Conservation (phyloP, 1,140 invertebrate species). For the Cecropterus lyciades region DNA sequence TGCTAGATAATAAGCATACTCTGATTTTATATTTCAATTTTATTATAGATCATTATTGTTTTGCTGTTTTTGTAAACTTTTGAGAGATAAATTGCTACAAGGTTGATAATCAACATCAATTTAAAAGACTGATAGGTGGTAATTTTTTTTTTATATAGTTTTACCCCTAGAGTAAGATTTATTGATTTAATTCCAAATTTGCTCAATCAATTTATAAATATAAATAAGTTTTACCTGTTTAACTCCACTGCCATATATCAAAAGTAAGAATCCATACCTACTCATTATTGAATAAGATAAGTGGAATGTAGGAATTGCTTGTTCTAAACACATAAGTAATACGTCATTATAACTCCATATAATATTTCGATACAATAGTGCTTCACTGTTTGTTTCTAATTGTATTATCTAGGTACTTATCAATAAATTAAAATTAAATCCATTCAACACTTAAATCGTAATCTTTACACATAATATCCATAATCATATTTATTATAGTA, state of each 20-base stretch:
- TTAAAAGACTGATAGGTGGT: constrained; percentile 85
- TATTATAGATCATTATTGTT: constrained; percentile 39
- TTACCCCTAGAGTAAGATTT: constrained; percentile 81
- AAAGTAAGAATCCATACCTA: constrained; percentile 41
- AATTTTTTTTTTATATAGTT: constrained; percentile 84
- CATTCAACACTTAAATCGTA: background rate
- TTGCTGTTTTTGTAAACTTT: constrained; percentile 80
- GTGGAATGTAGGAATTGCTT: constrained; percentile 57
- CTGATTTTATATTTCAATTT: constrained; percentile 38
- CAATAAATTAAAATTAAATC: background rate
- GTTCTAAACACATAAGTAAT: constrained; percentile 35
- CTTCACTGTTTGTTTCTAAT: constrained; percentile 6
- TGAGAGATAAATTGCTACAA: constrained; percentile 79
- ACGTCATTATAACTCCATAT: constrained; percentile 8
- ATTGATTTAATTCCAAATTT: constrained; percentile 80
- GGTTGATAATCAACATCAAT: constrained; percentile 84
- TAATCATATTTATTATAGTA: constrained; percentile 3
- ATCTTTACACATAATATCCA: background rate
- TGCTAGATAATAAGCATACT: constrained; percentile 64
- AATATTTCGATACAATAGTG: constrained; percentile 1
- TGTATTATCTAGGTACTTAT: background rate
- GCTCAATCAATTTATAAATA: constrained; percentile 77
- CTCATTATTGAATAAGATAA: constrained; percentile 43
- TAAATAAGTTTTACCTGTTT: constrained; percentile 73
- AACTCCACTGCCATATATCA: constrained; percentile 65